Evolutionary conservation across 92 coral and sea anemone species (phyloP), one percentile per base, ranked within the genome.

Genomic region (Parazoanthus swiftii): DNA sequence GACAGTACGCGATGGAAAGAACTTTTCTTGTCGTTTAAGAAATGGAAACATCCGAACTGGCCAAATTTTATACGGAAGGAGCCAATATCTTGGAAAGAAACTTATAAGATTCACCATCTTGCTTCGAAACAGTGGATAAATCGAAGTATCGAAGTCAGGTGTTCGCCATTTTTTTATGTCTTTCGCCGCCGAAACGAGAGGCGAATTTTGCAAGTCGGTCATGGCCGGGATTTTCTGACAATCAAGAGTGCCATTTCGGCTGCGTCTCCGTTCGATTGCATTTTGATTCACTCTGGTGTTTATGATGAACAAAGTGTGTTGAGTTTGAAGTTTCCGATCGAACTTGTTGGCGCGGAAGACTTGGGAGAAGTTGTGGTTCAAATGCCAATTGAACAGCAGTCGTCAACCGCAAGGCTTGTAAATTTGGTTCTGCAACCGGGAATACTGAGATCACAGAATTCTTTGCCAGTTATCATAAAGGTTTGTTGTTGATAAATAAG

Each of bases 11-110:
- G 99, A 29, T 97, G 99, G 99, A 97, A 95, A 48, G 92, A 93
- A 76, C 93, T 97, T 16, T 97, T 92, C 82, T 90, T 97, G 73
- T 88, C 92, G 16, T 90, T 92, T 18, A 95, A 97, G 84, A 92
- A 93, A 68, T 97, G 99, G 99, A 92, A 93, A 81, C 98, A 97
- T 91, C 99, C 99, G 20, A 95, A 95, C 89, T 97, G 99, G 99
- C 99, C 99, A 43, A 95, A 92, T 81, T 89, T 81, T 85, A 91
- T 98, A 5, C 89, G 90, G 65, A 91, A 92, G 63, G 99, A 97
- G 38, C 99, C 99, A 14, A 88, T 92, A 6, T 97, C 99, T 26
- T 97, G 99, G 99, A 95, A 97, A 82, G 93, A 89, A 38, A 95
- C 94, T 18, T 97, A 97, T 82, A 97, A 97, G 51, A 89, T 85